Conservation (phyloP, 1,140 invertebrate species). For the Goniozus legneri region DNA sequence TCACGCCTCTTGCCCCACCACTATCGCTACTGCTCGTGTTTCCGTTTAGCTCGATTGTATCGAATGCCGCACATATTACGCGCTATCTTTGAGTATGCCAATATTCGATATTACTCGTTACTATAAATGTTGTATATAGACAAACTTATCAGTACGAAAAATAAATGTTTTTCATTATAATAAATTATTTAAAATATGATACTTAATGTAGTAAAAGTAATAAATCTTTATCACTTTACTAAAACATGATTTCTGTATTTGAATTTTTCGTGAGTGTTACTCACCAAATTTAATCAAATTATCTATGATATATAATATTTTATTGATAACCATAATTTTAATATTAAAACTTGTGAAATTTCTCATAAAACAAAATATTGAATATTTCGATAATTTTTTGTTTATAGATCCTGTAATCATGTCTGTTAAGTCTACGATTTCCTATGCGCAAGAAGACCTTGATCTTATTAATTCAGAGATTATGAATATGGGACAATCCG, state of each 20-base stretch:
- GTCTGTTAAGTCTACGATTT: slow-evolving; percentile 34
- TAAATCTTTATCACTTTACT: too few species aligned
- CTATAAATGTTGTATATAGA: too few species aligned
- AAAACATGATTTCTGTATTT: too few species aligned
- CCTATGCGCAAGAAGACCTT: slow-evolving; percentile 38
- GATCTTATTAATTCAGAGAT: slow-evolving; percentile 38
- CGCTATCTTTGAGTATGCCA: slow-evolving; percentile 2
- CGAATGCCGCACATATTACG: not conserved
- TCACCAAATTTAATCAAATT: not conserved
- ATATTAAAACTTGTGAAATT: too few species aligned
- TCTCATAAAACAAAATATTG: not conserved
- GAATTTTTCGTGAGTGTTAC: not conserved
- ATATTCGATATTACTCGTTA: too few species aligned
- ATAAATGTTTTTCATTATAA: too few species aligned
- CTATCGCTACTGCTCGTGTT: not conserved
- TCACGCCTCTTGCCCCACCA: not conserved
- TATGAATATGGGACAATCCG: slow-evolving; percentile 25
- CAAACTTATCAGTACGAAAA: too few species aligned
- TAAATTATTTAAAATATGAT: too few species aligned
- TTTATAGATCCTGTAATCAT: slow-evolving; percentile 38
- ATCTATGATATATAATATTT: too few species aligned
- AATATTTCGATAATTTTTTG: slow-evolving; percentile 13
- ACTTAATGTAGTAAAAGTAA: too few species aligned
- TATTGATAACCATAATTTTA: too few species aligned
- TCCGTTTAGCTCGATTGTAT: not conserved